Base-by-base conservation (phyloP, 1,140 invertebrate genomes). In the Ceratina calcarata region DNA sequence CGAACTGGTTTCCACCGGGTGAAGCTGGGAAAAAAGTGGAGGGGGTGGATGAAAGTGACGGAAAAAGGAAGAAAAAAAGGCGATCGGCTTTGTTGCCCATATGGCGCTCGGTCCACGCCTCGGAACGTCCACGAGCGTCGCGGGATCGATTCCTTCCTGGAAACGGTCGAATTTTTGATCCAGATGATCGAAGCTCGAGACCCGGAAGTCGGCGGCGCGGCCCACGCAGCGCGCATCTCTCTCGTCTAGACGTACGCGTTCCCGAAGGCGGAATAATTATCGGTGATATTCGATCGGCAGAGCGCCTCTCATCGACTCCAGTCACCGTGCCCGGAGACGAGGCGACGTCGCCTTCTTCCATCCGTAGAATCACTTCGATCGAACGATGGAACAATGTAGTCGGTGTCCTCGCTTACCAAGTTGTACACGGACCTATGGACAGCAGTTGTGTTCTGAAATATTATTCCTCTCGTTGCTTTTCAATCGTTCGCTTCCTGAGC, bases 71-170 rank as follows among this genome's bases (percentile, higher is more conserved):
- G 62, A 61, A 68, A 73, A 78, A 71, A 58, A 58, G 81, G 45
- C 51, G 68, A 58, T 72, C 62, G 57, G 61, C 18, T 67, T 83
- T 86, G 74, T 85, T 51, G 84, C 55, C 81, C 85, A 86, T 86
- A 86, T 85, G 85, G 84, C 68, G 83, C 45, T n/a, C 76, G 24
- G 64, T 68, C 55, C 37, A 80, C 77, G 71, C 45, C 60, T 76
- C 37, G 71, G 13, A 16, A 16, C 73, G 73, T 81, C 84, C 60
- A 58, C 60, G 45, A 53, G 27, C 32, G 22, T 20, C 55, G 55
- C 75, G 55, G 55, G 86, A 89, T 90, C 84, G 84, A 87, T 87
- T 87, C 80, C 84, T 90, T 90, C 84, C 81, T 77, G 85, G 81
- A 87, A 89, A 86, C 69, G 64, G 4, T 82, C 72, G 79, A 83